These are phyloP conservation scores for Kryphioiulus occultus DNA, from an alignment of 2,888 invertebrate genomes.

Conservation along the genomic window DNA sequence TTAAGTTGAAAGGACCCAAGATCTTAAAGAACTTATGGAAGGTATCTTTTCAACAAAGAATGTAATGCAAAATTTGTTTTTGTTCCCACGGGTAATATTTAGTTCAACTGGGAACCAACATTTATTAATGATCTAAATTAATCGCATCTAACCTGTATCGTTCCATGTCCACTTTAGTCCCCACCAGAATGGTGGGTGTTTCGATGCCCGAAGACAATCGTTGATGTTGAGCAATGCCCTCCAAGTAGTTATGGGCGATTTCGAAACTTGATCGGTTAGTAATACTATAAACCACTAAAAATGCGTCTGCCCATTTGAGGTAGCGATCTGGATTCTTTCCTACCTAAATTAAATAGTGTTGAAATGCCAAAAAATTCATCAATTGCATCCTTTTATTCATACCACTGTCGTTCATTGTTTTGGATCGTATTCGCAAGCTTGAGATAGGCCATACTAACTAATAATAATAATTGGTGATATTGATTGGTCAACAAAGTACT, in stretches of 20 bases:
- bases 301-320: constrained; percentile 65
- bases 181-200: constrained; percentile 62
- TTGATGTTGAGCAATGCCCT: constrained; percentile 61
- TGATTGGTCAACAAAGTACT: too few species aligned
- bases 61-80: too few species aligned
- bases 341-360: constrained; percentile 57
- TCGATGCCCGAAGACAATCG: constrained; percentile 60
- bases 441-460: too few species aligned
- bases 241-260: constrained; percentile 62
- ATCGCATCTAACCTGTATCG: constrained; percentile 61
- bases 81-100: too few species aligned
- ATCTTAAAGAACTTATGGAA: too few species aligned
- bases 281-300: constrained; percentile 64
- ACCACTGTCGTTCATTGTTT: neutral
- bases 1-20: too few species aligned
- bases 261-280: constrained; percentile 63
- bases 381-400: neutral
- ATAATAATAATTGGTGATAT: too few species aligned
- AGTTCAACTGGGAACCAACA: too few species aligned
- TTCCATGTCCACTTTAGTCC: constrained; percentile 65
- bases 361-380: neutral
- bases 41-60: too few species aligned
- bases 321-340: constrained; percentile 62
- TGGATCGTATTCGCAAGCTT: too few species aligned
- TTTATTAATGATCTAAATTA: neutral